Percentiles rank a stretch among this genome's conserved stretches.
These are phyloP conservation scores for Adelognathus sp. DNA, from an alignment of 2,888 invertebrate genomes.

Conservation along the genomic window DNA sequence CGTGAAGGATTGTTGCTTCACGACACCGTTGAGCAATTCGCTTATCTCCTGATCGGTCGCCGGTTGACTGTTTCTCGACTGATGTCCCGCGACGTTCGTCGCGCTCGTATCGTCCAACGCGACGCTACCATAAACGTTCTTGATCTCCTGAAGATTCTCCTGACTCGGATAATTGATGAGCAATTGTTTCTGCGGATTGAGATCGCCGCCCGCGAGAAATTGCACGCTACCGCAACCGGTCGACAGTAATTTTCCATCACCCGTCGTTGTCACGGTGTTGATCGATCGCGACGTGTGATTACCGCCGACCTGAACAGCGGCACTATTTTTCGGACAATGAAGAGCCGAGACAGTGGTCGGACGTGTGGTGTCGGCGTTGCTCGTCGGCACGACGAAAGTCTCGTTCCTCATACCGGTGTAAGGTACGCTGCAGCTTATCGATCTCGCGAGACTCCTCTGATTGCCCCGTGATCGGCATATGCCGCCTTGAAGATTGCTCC, in stretches of 20 bases:
- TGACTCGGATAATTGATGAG: slow-evolving; percentile 79
- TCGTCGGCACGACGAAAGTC: slow-evolving; percentile 77
- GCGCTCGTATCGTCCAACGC: background rate
- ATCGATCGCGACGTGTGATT: slow-evolving; percentile 40
- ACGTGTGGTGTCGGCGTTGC: slow-evolving; percentile 67
- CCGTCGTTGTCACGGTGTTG: slow-evolving; percentile 25
- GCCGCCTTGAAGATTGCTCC: slow-evolving; percentile 83
- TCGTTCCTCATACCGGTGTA: slow-evolving; percentile 71
- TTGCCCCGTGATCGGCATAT: slow-evolving; percentile 69
- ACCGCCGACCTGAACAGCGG: slow-evolving; percentile 70
- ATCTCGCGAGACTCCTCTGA: slow-evolving; percentile 74
- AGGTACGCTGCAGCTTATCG: slow-evolving; percentile 78
- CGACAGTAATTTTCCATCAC: background rate
- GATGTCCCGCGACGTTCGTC: slow-evolving; percentile 40
- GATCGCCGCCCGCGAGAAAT: slow-evolving; percentile 61
- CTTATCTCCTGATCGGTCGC: slow-evolving; percentile 83
- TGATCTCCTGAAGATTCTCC: slow-evolving; percentile 75
- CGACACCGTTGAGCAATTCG: slow-evolving; percentile 84
- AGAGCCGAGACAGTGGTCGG: slow-evolving; percentile 10
- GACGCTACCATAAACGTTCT: slow-evolving; percentile 56
- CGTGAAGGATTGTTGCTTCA: slow-evolving; percentile 78
- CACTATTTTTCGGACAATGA: slow-evolving; percentile 52
- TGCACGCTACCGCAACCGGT: slow-evolving; percentile 16
- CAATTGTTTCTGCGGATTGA: slow-evolving; percentile 74
- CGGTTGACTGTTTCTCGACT: slow-evolving; percentile 65